Percentiles rank a stretch among this genome's conserved stretches.
These are phyloP conservation scores for Psittacara wagleri DNA, from an alignment of 2,113 vertebrate species.

Conservation along the genomic window DNA sequence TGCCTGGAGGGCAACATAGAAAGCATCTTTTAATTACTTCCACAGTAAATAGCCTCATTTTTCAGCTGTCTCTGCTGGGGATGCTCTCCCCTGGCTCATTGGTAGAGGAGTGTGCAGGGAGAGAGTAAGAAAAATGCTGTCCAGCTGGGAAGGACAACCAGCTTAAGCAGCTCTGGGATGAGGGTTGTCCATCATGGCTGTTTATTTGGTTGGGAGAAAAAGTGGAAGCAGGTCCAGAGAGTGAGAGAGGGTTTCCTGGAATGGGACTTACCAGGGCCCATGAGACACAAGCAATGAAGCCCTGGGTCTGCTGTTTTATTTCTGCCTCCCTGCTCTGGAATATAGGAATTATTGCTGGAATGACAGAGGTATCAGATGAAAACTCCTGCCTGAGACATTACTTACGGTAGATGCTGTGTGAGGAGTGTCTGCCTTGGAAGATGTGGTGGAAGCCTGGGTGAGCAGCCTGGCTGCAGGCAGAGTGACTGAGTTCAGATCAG, in stretches of 20 bases:
- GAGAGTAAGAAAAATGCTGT: background rate
- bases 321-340: background rate
- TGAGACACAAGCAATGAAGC: background rate
- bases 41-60: background rate
- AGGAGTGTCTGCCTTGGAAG: accelerated
- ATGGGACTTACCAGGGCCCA: background rate
- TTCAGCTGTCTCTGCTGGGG: background rate
- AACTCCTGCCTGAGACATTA: background rate
- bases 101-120: background rate
- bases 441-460: background rate
- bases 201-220: background rate
- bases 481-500: too few relatives aligned
- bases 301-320: background rate
- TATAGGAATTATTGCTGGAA: background rate
- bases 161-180: background rate
- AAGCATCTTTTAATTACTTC: background rate
- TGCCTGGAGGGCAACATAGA: background rate
- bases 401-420: accelerated
- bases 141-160: accelerated
- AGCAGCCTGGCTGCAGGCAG: background rate
- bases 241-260: background rate
- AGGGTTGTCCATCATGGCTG: accelerated
- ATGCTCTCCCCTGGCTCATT: background rate
- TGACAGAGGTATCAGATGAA: background rate
- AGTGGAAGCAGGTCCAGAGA: accelerated